Evolutionary conservation across 1,140 invertebrate species (phyloP).

Genomic region (Drosophila simulans): DNA sequence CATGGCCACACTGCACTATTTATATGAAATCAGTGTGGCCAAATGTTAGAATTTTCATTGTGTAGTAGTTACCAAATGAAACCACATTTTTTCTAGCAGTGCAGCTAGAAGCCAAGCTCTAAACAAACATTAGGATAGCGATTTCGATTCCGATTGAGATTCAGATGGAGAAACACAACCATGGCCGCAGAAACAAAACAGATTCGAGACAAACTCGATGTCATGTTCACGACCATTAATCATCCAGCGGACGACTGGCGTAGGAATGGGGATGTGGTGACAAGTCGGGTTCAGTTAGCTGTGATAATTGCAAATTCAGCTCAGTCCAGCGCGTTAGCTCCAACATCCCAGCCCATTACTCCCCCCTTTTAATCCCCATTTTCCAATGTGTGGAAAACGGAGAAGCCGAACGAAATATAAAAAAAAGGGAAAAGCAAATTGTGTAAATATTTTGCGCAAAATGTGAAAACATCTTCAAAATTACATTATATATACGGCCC

Average conservation of each 20-base stretch:
- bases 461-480: slow-evolving; percentile 36
- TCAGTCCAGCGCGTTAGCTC: background rate
- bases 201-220: slow-evolving; percentile 27
- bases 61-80: too few relatives aligned
- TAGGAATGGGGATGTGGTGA: slow-evolving; percentile 1
- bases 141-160: slow-evolving; percentile 27
- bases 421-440: slow-evolving; percentile 13
- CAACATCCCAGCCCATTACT: background rate
- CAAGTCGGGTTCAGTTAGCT: slow-evolving; percentile 18
- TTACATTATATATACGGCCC: slow-evolving; percentile 32
- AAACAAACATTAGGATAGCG: slow-evolving; percentile 6
- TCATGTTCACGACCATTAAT: slow-evolving; percentile 57
- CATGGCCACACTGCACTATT: background rate
- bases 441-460: slow-evolving; percentile 37
- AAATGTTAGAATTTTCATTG: too few relatives aligned
- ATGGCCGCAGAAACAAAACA: slow-evolving; percentile 8
- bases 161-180: slow-evolving; percentile 10
- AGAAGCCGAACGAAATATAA: background rate
- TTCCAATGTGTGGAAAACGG: slow-evolving; percentile 5
- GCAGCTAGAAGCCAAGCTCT: background rate
- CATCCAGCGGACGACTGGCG: slow-evolving; percentile 12
- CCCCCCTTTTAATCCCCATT: slow-evolving; percentile 6
- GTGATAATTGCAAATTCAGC: slow-evolving; percentile 29
- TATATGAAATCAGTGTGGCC: background rate
- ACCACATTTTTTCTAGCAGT: background rate